Evolutionary conservation across 2,888 invertebrate genomes (phyloP).

Genomic region (Eledone cirrhosa): DNA sequence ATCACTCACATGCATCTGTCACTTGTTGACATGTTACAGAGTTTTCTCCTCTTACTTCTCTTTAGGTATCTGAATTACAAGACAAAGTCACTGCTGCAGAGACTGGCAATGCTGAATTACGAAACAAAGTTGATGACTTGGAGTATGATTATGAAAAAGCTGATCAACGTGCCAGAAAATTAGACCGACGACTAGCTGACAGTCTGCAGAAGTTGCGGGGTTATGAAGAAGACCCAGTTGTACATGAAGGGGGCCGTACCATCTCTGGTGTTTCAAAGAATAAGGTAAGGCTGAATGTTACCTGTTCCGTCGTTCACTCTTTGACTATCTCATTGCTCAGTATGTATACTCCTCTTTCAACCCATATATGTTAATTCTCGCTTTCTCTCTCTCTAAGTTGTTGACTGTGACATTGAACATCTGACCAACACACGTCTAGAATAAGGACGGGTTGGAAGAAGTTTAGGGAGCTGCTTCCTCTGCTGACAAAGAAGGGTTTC

Average conservation of each 20-base stretch:
- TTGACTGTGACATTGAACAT: no score
- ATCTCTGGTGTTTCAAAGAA: slow-evolving; percentile 63
- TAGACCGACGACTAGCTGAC: slow-evolving; percentile 91
- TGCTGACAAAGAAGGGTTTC: no score
- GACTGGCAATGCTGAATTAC: slow-evolving; percentile 91
- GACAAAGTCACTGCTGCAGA: slow-evolving; percentile 80
- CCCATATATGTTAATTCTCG: no score
- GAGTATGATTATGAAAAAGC: slow-evolving; percentile 73
- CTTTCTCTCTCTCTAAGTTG: no score
- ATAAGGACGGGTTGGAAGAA: no score
- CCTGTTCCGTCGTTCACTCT: no score
- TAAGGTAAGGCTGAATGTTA: slow-evolving; percentile 50
- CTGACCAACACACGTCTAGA: no score
- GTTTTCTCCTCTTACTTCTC: background rate
- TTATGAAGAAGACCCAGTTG: slow-evolving; percentile 59
- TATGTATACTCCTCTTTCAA: no score
- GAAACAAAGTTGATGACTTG: slow-evolving; percentile 94
- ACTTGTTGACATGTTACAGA: background rate
- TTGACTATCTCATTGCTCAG: no score
- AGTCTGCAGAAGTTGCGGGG: slow-evolving; percentile 82
- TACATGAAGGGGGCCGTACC: slow-evolving; percentile 57
- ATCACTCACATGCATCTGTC: no score
- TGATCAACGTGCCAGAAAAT: slow-evolving; percentile 83
- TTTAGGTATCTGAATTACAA: slow-evolving; percentile 74
- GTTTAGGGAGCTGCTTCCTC: no score